Base-by-base conservation (phyloP, 2,888 invertebrate genomes). In the Epinotia demarniana region DNA sequence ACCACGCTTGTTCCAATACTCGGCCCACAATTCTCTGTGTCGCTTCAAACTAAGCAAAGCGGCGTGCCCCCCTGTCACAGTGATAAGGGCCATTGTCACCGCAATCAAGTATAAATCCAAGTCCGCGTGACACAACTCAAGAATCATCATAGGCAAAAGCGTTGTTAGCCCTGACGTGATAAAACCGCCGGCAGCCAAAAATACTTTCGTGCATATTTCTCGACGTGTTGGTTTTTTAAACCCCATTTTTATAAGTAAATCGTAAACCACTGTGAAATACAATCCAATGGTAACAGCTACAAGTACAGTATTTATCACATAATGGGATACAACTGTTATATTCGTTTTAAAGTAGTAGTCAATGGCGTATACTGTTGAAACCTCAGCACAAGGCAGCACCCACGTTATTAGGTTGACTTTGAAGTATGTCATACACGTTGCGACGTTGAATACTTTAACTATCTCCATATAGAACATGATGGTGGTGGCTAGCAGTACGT, bases 361-460 rank as follows among this genome's bases (percentile, higher is more conserved):
- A 33, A 60, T 33, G 16, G 60, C 27, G 27, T 60, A 60, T 16
- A 27, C 60, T 13, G 16, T 6, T 16, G 19, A 60, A 5, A 60
- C 5, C 33, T 60, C 60, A 27, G n/a, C 13, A 60, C 60, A 33
- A 1, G 60, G 60, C 27, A 60, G 1, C 27, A 33, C 60, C 60
- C 60, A 60, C 1, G 16, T 27, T 16, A 60, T 16, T 1, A 19
- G 13, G 27, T 60, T 60, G 16, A 33, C 27, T 27, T 60, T 60
- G 16, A 60, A 60, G 27, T 60, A 60, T 60, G 27, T 60, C 27
- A 13, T 60, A 16, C 27, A 27, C 3, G 27, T 23, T 6, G 27
- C 16, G 16, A 60, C 13, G 13, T 60, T 60, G 60, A 27, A 60
- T 27, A 60, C 60, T 60, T 60, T 60, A 1, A 60, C 60, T n/a